Evolutionary conservation across 2,113 vertebrate genomes (phyloP), one percentile per base, ranked within the genome.

Genomic region (Narcine bancroftii): DNA sequence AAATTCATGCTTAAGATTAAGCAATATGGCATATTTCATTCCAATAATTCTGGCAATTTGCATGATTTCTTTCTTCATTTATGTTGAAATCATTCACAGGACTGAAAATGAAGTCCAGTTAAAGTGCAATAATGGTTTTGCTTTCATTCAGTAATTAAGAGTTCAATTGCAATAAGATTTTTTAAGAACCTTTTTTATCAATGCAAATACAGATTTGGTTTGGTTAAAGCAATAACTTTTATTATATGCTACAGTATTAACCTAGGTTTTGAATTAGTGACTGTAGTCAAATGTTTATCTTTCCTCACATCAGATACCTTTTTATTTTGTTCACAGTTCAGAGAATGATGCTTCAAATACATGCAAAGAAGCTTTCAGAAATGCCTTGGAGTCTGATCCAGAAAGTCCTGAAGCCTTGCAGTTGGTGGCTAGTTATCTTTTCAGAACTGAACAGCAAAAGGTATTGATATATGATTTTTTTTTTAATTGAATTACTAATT

Each of bases 351-450:
- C 96, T 15, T 94, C 94, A 50, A 95, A 96, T 76, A 95, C 94
- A 93, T 97, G 97, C 93, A 95, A 93, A 89, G 96, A 96, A 93
- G 95, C 95, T 89, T 94, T 97, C 66, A 95, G 96, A 91, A 95
- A 93, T 94, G 96, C 95, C 10, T 94, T 97, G 93, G 95, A 96
- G 45, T 95, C 96, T 93, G 92, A 96, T 93, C 95, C 95, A 69
- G 95, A 95, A 94, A 96, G 95, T 94, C 95, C 96, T 0, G 97
- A 97, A 94, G 96, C 95, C 45, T 94, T 97, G 63, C 96, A 97
- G 95, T 95, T 97, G 93, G 97, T 96, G 96, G 96, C 97, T 92
- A 97, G 96, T 94, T 97, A 96, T 95, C 96, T 96, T 92, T 97
- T 97, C 94, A 97, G 96, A 92, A 95, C 94, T 39, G 96, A 96